These are phyloP conservation scores for Coptotermes formosanus DNA, from an alignment of 1,140 invertebrate species.

Conservation along the genomic window DNA sequence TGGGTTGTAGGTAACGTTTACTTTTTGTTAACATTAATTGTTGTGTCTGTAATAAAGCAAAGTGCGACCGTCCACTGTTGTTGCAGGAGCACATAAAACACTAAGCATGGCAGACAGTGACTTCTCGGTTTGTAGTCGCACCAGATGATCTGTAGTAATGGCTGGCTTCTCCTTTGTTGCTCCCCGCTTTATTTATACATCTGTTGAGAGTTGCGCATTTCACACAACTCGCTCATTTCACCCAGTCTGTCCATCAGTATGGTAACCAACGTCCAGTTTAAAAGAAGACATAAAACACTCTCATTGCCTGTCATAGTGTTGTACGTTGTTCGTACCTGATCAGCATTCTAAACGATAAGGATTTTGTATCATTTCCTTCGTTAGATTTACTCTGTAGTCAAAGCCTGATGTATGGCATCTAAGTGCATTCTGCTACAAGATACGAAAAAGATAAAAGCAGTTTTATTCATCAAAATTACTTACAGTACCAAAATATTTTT, in stretches of 20 bases:
- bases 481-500: too few species aligned
- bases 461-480: too few species aligned
- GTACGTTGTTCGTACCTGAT: background rate
- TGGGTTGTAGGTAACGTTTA: too few species aligned
- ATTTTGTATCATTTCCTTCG: background rate
- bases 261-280: background rate
- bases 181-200: background rate
- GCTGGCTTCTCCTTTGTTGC: background rate
- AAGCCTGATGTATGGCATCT: too few species aligned
- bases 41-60: background rate
- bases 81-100: background rate
- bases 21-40: too few species aligned
- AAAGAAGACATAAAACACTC: background rate
- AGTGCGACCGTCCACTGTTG: background rate
- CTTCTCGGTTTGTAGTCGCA: background rate
- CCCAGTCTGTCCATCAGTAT: background rate
- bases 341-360: background rate
- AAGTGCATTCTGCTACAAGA: too few species aligned
- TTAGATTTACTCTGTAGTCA: background rate
- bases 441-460: too few species aligned
- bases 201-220: background rate
- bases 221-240: background rate
- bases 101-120: background rate
- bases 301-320: background rate
- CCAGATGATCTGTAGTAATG: slow-evolving; percentile 7